phyloP scores from a whole-genome alignment of 2,888 invertebrate genomes.

The Drosophila neonasuta region DNA sequence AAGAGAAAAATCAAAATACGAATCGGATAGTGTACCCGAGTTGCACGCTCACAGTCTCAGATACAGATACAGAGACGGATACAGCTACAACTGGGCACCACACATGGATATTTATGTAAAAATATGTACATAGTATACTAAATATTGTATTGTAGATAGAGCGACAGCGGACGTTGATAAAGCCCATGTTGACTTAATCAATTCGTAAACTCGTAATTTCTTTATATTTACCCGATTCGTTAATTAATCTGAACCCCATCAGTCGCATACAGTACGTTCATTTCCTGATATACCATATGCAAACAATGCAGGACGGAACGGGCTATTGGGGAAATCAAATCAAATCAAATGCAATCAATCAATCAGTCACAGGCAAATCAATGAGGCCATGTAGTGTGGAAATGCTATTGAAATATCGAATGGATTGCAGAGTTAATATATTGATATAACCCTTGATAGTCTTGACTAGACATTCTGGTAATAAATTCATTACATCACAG shows the following conservation, averaged over 20 bases:
- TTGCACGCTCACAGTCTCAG: not conserved
- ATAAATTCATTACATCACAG: conserved; percentile 20
- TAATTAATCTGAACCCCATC: conserved; percentile 35
- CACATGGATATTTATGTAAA: not conserved
- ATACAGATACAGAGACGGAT: not conserved
- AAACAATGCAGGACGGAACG: conserved; percentile 18
- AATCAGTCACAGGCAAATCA: conserved; percentile 36
- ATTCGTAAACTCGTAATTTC: conserved; percentile 33
- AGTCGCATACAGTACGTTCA: not conserved
- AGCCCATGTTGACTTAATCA: conserved; percentile 28
- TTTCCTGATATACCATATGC: conserved; percentile 7
- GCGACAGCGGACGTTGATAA: conserved; percentile 25
- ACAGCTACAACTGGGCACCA: not conserved
- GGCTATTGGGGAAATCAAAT: conserved; percentile 14
- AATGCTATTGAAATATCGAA: not conserved
- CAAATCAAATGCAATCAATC: conserved; percentile 28
- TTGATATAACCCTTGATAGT: conserved; percentile 7
- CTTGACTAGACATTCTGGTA: conserved; percentile 4
- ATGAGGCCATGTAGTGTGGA: conserved; percentile 5
- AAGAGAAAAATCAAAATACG: conserved; percentile 42
- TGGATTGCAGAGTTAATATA: not conserved
- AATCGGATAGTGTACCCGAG: conserved; percentile 22
- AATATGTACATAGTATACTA: not conserved
- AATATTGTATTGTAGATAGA: conserved; percentile 1
- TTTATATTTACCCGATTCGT: conserved; percentile 27